Base-by-base conservation (phyloP, 2,113 vertebrate species). In the Promerops cafer region DNA sequence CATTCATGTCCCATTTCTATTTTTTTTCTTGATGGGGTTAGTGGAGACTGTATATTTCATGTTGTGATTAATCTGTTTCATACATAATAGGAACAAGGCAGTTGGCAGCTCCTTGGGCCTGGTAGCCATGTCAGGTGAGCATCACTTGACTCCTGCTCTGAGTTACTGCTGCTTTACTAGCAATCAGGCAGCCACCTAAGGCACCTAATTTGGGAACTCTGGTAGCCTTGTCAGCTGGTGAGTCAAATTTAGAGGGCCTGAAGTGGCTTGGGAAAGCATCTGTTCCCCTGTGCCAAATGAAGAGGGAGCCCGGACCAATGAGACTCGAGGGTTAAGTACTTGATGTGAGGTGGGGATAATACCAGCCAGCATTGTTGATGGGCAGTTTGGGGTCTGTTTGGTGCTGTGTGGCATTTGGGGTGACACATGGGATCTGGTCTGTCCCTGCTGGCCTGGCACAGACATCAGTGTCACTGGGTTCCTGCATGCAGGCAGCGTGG, bases 311-410 rank as follows among this genome's bases (percentile, higher is more conserved):
- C 20, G 4, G 63, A 33, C 24, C 30, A 22, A 0, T 19, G n/a
- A 47, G 27, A 42, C 57, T 35, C 0, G 0, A 23, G 42, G 22
- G 15, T 77, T 52, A 31, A 54, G 16, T 24, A 6, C 49, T n/a
- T 44, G 71, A 11, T 64, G 49, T 52, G 63, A 66, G 0, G 0
- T 1, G 24, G 75, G 56, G 71, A 21, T 30, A 21, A 7, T 9
- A 30, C 4, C 11, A 23, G 7, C 44, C 40, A 60, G 45, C 40
- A 1, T 30, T 42, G 39, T 5, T 79, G 52, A 9, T 27, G 57
- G 28, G 28, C 71, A 37, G 2, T 64, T 40, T 76, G 37, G 49
- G 69, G 42, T 70, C 28, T 79, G 14, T 64, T 59, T 79, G 49
- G 18, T 44, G 64, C 60, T 9, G 1, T 37, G 9, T 31, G 60